Evolutionary conservation across 1,140 invertebrate genomes (phyloP).

Genomic region (Orius insidiosus): DNA sequence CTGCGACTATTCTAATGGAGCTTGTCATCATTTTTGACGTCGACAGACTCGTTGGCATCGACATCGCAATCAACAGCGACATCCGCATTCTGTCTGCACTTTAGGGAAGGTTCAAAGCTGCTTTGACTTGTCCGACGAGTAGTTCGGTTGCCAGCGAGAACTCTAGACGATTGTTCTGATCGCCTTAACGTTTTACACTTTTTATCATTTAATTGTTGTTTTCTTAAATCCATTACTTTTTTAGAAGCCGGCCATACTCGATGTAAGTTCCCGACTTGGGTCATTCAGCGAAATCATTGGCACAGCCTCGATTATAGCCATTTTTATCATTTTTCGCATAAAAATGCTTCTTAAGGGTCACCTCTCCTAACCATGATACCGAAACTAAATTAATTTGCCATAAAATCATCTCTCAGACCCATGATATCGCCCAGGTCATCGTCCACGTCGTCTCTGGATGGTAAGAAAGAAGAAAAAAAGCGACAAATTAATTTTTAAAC

Average conservation of each 20-base stretch:
- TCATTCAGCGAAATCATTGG: constrained; percentile 58
- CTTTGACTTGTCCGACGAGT: too few species aligned
- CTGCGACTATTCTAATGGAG: too few species aligned
- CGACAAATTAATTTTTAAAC: constrained; percentile 14
- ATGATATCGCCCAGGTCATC: constrained; percentile 22
- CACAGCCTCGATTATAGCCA: constrained; percentile 54
- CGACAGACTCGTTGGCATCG: too few species aligned
- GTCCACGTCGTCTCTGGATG: constrained; percentile 22
- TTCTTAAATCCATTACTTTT: too few species aligned
- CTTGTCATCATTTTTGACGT: too few species aligned
- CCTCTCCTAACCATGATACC: constrained; percentile 19
- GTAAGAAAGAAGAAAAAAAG: constrained; percentile 13
- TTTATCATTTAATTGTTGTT: too few species aligned
- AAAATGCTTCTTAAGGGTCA: constrained; percentile 48
- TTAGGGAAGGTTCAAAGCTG: too few species aligned
- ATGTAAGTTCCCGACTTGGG: constrained; percentile 59
- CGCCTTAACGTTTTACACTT: too few species aligned
- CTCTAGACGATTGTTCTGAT: too few species aligned
- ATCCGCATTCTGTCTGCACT: too few species aligned
- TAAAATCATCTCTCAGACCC: constrained; percentile 23
- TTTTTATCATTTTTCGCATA: constrained; percentile 53
- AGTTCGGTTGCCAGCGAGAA: too few species aligned
- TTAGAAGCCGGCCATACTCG: constrained; percentile 9
- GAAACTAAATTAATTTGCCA: constrained; percentile 32
- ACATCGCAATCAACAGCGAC: too few species aligned